Evolutionary conservation across 2,797 vertebrate genomes (phyloP), one percentile per base, ranked within the genome.

Genomic region (Lacerta viridis): DNA sequence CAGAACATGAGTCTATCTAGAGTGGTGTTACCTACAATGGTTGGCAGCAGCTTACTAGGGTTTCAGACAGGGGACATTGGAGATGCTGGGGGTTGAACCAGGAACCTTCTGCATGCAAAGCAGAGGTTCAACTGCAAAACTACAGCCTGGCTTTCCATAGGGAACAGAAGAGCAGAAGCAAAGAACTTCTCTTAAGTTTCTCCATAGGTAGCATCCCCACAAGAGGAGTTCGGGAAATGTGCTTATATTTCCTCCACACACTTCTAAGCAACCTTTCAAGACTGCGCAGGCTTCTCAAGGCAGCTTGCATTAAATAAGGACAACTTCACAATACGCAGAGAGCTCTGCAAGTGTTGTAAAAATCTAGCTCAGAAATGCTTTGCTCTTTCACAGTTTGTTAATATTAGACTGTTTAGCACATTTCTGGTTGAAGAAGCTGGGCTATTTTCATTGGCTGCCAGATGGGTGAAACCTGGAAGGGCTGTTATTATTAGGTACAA

Each of bases 401-500:
- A 80, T 59, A 80, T 59, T 59, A 27, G 43, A 25, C 18, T 18
- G 23, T 23, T 23, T 18, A 29, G 41, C 20, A 18, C 87, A 75
- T 55, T 71, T 33, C 25, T 11, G 41, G 18, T 39, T 9, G 9
- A 33, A 50, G 69, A 50, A 59, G 29, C 55, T 27, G 29, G 66
- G 68, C 39, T 25, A 39, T 80, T 39, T 87, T 39, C 39, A 29
- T 50, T 5, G 36, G 46, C 68, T n/a, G 76, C 10, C 82, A 72
- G 82, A 80, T 72, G 78, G 68, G 69, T 3, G 7, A n/a, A 64
- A 43, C 25, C 86, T 74, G 36, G n/a, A 64, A 25, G 13, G n/a
- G 86, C 5, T 15, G 78, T 74, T 87, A 74, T 81, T 75, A 59
- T 74, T 64, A 43, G 79, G 69, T 74, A 46, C 55, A 72, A 20